phyloP scores from a whole-genome alignment of 2,888 invertebrate genomes.

The Uropetala carovei region DNA sequence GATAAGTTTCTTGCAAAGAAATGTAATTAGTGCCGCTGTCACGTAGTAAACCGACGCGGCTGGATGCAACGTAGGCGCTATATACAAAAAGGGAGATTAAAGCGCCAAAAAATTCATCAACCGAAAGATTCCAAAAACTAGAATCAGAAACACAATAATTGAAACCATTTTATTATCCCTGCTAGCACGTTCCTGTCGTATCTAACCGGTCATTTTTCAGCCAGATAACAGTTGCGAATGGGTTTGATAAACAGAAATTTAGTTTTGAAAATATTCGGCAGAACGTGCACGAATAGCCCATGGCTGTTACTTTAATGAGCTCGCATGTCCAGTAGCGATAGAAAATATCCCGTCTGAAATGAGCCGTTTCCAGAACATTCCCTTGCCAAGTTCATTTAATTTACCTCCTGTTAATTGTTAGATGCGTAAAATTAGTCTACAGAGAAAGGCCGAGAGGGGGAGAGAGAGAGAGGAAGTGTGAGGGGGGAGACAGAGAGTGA shows the following conservation, averaged over 20 bases:
- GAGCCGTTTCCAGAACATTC: not conserved
- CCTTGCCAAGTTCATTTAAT: conserved; percentile 2
- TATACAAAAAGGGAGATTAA: not conserved
- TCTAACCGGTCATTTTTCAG: not conserved
- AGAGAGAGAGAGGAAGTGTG: not conserved
- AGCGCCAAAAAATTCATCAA: not conserved
- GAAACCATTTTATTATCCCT: not conserved
- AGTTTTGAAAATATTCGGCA: not conserved
- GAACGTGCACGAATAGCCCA: not conserved
- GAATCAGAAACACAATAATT: too few relatives aligned
- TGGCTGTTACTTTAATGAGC: not conserved
- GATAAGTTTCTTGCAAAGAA: too few relatives aligned
- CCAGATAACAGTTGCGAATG: not conserved
- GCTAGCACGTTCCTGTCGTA: not conserved
- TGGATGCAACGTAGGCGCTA: too few relatives aligned
- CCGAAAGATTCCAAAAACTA: not conserved
- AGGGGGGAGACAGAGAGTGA: too few relatives aligned
- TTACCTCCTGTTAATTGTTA: not conserved
- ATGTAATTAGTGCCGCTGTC: too few relatives aligned
- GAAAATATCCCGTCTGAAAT: not conserved
- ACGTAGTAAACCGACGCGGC: too few relatives aligned
- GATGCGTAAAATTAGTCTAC: not conserved
- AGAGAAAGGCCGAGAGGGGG: not conserved
- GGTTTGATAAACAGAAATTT: not conserved
- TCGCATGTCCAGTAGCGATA: conserved; percentile 15